phyloP scores from a whole-genome alignment of 1,140 invertebrate species.

The Drosophila sturtevanti region DNA sequence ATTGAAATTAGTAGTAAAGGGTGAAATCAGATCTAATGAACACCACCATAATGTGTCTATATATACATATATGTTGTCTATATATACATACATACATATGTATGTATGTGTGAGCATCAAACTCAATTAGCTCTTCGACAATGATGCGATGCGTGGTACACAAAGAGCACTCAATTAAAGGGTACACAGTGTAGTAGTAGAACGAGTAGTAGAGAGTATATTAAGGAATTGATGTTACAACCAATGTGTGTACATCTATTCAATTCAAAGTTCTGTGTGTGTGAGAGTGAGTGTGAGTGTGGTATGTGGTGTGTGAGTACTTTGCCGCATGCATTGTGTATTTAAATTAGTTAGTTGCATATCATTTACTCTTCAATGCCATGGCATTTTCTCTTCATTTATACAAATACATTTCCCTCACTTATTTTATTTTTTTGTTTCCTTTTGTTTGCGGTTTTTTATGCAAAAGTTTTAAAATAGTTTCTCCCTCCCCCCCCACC shows the following conservation, averaged over 20 bases:
- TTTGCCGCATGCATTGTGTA: slow-evolving; percentile 7
- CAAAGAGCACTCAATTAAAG: slow-evolving; percentile 7
- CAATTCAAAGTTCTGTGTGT: not conserved
- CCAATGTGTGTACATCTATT: no score
- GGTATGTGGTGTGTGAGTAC: no score
- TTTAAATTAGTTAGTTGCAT: slow-evolving; percentile 14
- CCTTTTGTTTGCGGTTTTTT: slow-evolving; percentile 9
- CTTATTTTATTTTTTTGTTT: not conserved
- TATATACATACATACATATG: no score
- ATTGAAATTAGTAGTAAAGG: not conserved
- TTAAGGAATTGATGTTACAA: slow-evolving; percentile 1
- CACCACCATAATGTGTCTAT: not conserved
- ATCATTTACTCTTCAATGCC: slow-evolving; percentile 12
- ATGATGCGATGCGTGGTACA: not conserved
- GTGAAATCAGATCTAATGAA: slow-evolving; percentile 3
- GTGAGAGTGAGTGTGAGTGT: not conserved
- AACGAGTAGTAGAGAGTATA: not conserved
- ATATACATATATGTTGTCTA: no score
- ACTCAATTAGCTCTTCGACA: not conserved
- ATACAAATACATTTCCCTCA: not conserved
- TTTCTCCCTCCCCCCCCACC: no score
- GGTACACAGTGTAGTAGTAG: no score
- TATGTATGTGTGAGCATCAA: not conserved
- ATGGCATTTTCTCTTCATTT: slow-evolving; percentile 12
- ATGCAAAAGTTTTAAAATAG: slow-evolving; percentile 17